Evolutionary conservation across 2,888 invertebrate species (phyloP), one percentile per base, ranked within the genome.

Genomic region (Notodonta ziczac): DNA sequence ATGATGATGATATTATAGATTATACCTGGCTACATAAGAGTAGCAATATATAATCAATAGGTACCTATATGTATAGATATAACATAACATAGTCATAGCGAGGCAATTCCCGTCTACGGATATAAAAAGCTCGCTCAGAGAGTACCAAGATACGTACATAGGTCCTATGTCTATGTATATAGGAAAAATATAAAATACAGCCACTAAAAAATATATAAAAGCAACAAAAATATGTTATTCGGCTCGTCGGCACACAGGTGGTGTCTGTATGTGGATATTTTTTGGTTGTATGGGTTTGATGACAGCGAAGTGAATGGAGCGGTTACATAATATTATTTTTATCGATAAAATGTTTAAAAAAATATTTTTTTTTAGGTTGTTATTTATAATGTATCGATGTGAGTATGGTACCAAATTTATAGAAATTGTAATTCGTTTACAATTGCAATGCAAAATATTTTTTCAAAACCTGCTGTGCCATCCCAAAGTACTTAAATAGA

Each of bases 201-300:
- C 70, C 68, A 80, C 80, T 85, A 92, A 93, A 90, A 92, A 89
- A 91, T 90, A 91, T 89, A 93, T 91, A 90, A 88, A 86, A 89
- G 90, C 91, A 93, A 93, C 92, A 93, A 93, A 93, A 94, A 92
- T 92, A 92, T 91, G 90, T 91, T 90, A 92, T 93, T 93, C 91
- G 90, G 89, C 88, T 84, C 73, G 82, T 74, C 65, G 70, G 77
- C 89, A 90, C 89, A 90, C 91, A 91, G 91, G 91, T 90, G 80
- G 60, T 70, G 51, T 70, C 48, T 67, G 73, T 56, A 77, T 76
- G 75, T 82, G 76, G 62, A 77, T 65, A 60, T 72, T 73, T 73
- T 80, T 76, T 52, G 75, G 72, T 66, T 83, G 82, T 80, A 78
- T 74, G 81, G 70, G 81, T 70, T 58, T 68, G 60, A 63, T 64